Conservation (phyloP, 2,113 vertebrate genomes). For the Coregonus clupeaformis region DNA sequence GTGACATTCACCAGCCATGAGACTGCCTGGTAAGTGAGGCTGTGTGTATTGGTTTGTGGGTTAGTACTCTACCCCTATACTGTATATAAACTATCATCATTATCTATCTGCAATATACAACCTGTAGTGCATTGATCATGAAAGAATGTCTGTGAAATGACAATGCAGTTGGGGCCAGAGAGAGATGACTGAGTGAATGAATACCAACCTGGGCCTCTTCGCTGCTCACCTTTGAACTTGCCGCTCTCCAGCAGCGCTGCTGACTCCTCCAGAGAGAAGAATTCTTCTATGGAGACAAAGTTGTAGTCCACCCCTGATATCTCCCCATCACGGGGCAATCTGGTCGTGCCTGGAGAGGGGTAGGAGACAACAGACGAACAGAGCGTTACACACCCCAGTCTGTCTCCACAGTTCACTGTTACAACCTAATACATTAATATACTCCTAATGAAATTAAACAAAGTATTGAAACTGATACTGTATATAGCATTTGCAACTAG, state of each 20-base stretch:
- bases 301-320: constrained; percentile 97
- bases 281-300: constrained; percentile 96
- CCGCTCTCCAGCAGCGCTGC: constrained; percentile 95
- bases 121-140: no score
- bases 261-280: constrained; percentile 93
- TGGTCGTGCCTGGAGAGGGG: constrained; percentile 85
- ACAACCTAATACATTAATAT: no score
- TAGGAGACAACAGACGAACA: neutral
- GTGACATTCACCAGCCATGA: neutral
- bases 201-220: constrained; percentile 23
- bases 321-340: constrained; percentile 91
- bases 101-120: no score
- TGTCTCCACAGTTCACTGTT: no score
- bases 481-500: no score
- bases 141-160: neutral
- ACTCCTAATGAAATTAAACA: no score
- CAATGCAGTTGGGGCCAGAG: neutral
- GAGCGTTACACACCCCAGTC: no score
- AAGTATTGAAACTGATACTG: no score
- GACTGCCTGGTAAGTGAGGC: no score
- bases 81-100: no score
- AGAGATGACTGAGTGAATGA: neutral
- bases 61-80: no score
- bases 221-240: constrained; percentile 90
- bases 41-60: no score